Conservation (phyloP, 2,113 vertebrate species). For the Melierax canorus region DNA sequence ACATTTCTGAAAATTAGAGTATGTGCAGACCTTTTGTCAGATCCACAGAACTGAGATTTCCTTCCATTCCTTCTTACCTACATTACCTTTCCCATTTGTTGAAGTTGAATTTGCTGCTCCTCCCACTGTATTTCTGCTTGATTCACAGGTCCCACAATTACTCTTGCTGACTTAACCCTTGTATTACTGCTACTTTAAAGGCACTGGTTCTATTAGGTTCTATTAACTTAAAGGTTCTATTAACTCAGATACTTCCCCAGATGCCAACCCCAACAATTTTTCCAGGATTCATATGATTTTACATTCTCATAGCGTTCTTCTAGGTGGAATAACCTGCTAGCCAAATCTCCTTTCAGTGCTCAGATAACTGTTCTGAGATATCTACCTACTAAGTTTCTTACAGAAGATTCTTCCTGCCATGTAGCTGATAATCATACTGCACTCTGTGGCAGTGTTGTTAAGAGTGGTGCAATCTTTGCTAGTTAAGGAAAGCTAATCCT, state of each 20-base stretch:
- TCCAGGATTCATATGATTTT: neutral
- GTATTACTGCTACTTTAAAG: neutral
- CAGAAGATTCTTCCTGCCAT: neutral
- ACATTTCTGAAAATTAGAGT: neutral
- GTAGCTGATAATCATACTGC: neutral
- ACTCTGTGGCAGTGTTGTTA: neutral
- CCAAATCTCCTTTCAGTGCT: neutral
- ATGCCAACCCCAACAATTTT: neutral
- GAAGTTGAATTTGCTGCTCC: neutral
- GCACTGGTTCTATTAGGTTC: neutral
- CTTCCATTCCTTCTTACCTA: neutral
- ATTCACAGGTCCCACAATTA: neutral
- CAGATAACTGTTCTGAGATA: neutral
- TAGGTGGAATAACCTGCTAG: neutral
- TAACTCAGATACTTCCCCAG: neutral
- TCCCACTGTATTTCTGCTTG: neutral
- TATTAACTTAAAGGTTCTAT: neutral
- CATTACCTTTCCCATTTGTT: neutral
- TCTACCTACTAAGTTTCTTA: neutral
- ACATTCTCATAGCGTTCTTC: neutral
- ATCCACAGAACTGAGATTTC: neutral
- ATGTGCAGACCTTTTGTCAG: neutral
- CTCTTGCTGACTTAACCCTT: neutral
- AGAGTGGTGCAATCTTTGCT: neutral
- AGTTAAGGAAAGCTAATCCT: neutral